phyloP scores from a whole-genome alignment of 2,888 invertebrate species.

The Gastracanthus pulcherrimus region DNA sequence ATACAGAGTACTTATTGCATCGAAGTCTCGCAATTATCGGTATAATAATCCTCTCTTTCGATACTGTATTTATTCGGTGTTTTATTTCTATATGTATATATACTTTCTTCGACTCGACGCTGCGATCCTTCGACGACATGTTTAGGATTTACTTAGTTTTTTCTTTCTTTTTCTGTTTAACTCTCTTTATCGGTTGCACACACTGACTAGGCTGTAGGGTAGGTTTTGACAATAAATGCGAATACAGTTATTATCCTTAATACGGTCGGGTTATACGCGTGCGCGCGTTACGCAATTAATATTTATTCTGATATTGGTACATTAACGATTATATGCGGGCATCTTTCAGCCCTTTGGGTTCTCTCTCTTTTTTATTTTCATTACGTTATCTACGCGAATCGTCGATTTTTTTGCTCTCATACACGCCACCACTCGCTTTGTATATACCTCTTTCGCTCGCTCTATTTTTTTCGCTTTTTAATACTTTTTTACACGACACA shows the following conservation, averaged over 20 bases:
- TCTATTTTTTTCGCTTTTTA: slow-evolving; percentile 8
- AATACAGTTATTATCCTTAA: slow-evolving; percentile 57
- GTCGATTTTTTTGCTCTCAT: slow-evolving; percentile 25
- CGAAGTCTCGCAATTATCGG: slow-evolving; percentile 18
- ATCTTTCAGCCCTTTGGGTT: neutral
- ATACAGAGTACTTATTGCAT: slow-evolving; percentile 16
- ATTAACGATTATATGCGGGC: slow-evolving; percentile 54
- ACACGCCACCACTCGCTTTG: neutral
- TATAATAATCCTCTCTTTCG: neutral
- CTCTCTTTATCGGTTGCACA: slow-evolving; percentile 47
- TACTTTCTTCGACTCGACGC: neutral
- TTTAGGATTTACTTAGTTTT: slow-evolving; percentile 7
- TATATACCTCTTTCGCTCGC: neutral
- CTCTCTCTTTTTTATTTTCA: neutral
- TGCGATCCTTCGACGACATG: neutral
- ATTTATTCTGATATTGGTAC: slow-evolving; percentile 58
- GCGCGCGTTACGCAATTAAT: slow-evolving; percentile 44
- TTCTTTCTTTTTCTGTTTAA: slow-evolving; percentile 21
- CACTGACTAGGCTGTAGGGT: slow-evolving; percentile 55
- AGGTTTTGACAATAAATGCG: slow-evolving; percentile 55
- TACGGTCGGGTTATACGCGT: slow-evolving; percentile 21
- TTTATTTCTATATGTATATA: neutral
- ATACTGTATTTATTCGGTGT: neutral
- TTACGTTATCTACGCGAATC: slow-evolving; percentile 41
- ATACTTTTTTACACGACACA: slow-evolving; percentile 42